Conservation (phyloP, 2,888 invertebrate genomes). For the Maniola hyperantus region DNA sequence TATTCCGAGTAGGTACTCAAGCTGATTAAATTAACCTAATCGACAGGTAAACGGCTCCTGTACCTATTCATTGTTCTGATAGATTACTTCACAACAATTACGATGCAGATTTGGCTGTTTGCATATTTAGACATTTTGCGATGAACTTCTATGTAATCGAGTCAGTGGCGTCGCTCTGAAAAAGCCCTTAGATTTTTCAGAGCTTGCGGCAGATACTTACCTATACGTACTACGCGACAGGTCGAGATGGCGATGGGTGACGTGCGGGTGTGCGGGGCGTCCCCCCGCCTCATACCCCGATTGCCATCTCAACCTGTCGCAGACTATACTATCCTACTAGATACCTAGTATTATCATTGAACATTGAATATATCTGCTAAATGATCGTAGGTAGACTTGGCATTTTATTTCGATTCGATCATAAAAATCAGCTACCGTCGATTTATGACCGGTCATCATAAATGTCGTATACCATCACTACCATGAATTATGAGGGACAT, state of each 20-base stretch:
- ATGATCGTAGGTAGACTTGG: background rate
- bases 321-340: too few relatives aligned
- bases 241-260: too few relatives aligned
- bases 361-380: background rate
- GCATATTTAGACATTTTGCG: too few relatives aligned
- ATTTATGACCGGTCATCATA: constrained; percentile 15
- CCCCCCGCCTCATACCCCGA: too few relatives aligned
- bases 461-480: constrained; percentile 18
- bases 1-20: constrained; percentile 2
- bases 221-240: too few relatives aligned
- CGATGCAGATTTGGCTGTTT: background rate
- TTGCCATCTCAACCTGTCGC: too few relatives aligned
- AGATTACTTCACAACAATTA: constrained; percentile 1
- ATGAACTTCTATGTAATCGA: too few relatives aligned
- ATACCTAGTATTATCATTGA: too few relatives aligned
- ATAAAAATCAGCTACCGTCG: constrained; percentile 15
- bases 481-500: constrained; percentile 15
- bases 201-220: too few relatives aligned
- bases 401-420: constrained; percentile 11
- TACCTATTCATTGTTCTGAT: background rate
- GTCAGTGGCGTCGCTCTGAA: too few relatives aligned
- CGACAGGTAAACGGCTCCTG: background rate
- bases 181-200: too few relatives aligned
- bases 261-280: too few relatives aligned
- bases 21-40: background rate